Base-by-base conservation (phyloP, 2,888 invertebrate genomes). In the Chironomus riparius region DNA sequence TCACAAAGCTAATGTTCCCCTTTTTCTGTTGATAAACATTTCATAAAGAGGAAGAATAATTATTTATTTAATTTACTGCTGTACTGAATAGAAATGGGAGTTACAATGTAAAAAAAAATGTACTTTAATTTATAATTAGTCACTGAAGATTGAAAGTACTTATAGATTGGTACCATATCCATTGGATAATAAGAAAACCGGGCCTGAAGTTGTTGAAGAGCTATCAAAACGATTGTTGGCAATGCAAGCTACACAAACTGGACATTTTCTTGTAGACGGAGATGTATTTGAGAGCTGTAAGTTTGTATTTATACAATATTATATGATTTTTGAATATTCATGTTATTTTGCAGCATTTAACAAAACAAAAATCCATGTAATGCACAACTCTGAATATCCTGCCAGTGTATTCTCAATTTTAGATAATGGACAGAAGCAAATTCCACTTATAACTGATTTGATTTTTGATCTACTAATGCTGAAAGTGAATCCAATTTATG, bases 311-410 rank as follows among this genome's bases (percentile, higher is more conserved):
- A 98, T n/a, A n/a, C n/a, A 83, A 96, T 96, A 0, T 90, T 61
- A 93, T 94, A 0, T 12, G 10, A n/a, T 65, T 24, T 56, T n/a
- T 1, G 0, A 56, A 1, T 89, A 93, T 92, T 4, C 88, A 89
- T 69, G 1, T 4, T 65, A 65, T 12, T 65, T n/a, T 18, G 2
- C 56, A 74, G 68, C 65, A 18, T 68, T 74, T 47, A 74, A 74
- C 22, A 74, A 74, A 24, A 74, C 68, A 13, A 74, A 74, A 0
- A 92, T 97, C 0, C 95, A 97, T 83, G 91, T 97, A n/a, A 86
- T 98, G 7, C 97, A 97, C 85, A 95, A 97, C 83, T 96, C 95
- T 0, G 97, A 98, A 82, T 94, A 95, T 81, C 97, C 97, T 0
- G 96, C 95, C 0, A 93, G 97, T 0, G 95, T 95, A 2, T 97